Conservation (phyloP, 2,888 invertebrate genomes). For the Sminthurinus aureus region DNA sequence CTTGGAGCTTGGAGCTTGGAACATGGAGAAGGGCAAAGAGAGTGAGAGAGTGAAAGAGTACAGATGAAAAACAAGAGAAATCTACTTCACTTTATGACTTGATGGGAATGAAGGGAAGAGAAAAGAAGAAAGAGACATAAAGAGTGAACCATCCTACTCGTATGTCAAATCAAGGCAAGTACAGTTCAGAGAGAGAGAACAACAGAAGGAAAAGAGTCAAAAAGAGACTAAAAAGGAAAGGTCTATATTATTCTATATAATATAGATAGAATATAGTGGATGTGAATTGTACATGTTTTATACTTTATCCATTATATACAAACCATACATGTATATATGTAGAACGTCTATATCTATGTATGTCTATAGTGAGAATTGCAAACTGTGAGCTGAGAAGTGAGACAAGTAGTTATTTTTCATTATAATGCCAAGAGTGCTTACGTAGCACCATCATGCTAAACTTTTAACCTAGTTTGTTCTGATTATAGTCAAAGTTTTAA, state of each 20-base stretch:
- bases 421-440: conserved; percentile 1
- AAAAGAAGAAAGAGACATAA: neutral
- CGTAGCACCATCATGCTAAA: neutral
- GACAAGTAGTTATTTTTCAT: conserved; percentile 23
- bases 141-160: neutral
- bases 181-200: neutral
- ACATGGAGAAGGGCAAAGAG: neutral
- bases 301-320: too few species aligned
- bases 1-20: neutral
- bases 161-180: neutral
- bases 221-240: neutral
- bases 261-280: too few species aligned
- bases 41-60: neutral
- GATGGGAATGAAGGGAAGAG: neutral
- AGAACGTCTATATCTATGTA: too few species aligned
- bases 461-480: conserved; percentile 30
- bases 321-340: too few species aligned
- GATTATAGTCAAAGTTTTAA: conserved; percentile 19
- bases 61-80: conserved; percentile 10
- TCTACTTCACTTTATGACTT: conserved; percentile 14
- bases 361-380: too few species aligned
- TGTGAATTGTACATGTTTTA: neutral
- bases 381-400: too few species aligned
- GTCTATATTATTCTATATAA: too few species aligned
- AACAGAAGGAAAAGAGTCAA: neutral